These are phyloP conservation scores for Odontomyia ornata DNA, from an alignment of 2,888 invertebrate species.

Conservation along the genomic window DNA sequence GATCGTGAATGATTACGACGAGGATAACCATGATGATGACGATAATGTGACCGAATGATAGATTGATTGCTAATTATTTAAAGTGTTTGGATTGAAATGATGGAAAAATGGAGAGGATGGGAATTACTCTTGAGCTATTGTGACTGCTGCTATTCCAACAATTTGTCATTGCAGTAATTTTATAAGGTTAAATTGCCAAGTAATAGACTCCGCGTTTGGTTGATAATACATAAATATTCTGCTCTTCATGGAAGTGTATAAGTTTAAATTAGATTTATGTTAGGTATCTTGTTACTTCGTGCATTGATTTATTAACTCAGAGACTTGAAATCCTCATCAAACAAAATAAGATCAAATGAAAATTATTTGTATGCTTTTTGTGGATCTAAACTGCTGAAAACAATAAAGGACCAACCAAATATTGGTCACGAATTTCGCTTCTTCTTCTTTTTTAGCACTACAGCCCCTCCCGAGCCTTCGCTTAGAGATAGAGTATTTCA, in stretches of 20 bases:
- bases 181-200: background rate
- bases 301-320: too few relatives aligned
- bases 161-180: conserved; percentile 35
- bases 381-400: too few relatives aligned
- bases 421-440: too few relatives aligned
- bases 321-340: too few relatives aligned
- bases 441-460: too few relatives aligned
- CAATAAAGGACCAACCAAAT: too few relatives aligned
- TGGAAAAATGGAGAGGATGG: background rate
- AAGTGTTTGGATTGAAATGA: conserved; percentile 34
- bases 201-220: background rate
- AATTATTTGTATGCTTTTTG: too few relatives aligned
- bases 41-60: conserved; percentile 41
- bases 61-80: conserved; percentile 39
- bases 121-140: background rate
- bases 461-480: too few relatives aligned
- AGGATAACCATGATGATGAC: conserved; percentile 26
- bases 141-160: conserved; percentile 17
- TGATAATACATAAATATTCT: conserved; percentile 12
- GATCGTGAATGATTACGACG: conserved; percentile 24
- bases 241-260: background rate
- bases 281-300: too few relatives aligned
- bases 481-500: too few relatives aligned
- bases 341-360: too few relatives aligned
- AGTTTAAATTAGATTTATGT: background rate